Percentiles rank a stretch among this genome's conserved stretches.
These are phyloP conservation scores for Origma solitaria DNA, from an alignment of 2,113 vertebrate genomes.

Conservation along the genomic window DNA sequence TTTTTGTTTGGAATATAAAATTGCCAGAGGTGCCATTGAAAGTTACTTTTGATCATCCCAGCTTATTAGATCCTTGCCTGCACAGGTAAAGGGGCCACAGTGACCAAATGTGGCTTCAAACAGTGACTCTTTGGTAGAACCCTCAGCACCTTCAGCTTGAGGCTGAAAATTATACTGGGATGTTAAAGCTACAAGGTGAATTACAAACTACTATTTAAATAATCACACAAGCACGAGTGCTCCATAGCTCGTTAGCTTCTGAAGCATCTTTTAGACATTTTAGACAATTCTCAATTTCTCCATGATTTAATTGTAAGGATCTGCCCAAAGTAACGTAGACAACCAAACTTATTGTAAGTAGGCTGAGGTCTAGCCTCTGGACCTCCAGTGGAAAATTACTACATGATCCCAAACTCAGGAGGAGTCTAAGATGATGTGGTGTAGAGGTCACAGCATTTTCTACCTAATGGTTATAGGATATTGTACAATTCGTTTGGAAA, in stretches of 20 bases:
- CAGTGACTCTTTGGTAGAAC: neutral
- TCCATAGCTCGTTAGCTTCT: neutral
- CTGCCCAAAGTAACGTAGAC: neutral
- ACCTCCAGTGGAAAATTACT: neutral
- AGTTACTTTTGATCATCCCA: neutral
- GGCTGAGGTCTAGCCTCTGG: neutral
- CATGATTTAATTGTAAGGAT: neutral
- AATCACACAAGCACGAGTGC: neutral
- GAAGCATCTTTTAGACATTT: neutral
- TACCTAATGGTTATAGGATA: neutral
- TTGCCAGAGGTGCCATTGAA: neutral
- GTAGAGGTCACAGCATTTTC: neutral
- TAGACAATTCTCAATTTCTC: neutral
- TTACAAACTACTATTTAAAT: neutral
- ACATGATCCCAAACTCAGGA: neutral
- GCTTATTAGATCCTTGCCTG: neutral
- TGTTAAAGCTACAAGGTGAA: neutral
- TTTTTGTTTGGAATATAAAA: neutral
- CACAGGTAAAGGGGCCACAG: neutral
- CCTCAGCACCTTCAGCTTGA: neutral
- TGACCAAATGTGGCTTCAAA: neutral
- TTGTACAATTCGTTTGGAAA: neutral
- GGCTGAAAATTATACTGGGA: neutral
- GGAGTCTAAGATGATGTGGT: neutral
- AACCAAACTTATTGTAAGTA: neutral